phyloP scores from a whole-genome alignment of 2,888 invertebrate species.

The Tethea ocularis region DNA sequence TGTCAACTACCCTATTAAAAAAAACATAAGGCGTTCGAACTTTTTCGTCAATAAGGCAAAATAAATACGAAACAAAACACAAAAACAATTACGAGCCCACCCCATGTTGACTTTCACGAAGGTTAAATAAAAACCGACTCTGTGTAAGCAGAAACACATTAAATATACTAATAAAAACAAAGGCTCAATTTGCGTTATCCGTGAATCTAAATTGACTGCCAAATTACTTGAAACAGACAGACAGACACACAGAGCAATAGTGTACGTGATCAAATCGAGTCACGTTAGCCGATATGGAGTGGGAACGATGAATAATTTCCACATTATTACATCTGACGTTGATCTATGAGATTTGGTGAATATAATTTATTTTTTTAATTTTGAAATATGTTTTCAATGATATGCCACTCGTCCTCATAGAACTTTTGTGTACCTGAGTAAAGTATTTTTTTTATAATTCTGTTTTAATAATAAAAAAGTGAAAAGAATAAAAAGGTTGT shows the following conservation, averaged over 20 bases:
- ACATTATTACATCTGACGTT: not conserved
- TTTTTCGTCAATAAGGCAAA: no score
- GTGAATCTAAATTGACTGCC: conserved; percentile 3
- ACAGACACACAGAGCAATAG: not conserved
- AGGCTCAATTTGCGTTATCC: not conserved
- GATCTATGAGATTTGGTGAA: not conserved
- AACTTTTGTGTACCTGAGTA: no score
- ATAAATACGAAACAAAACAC: not conserved
- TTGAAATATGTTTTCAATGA: no score
- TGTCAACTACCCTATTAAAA: no score
- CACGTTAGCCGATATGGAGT: not conserved
- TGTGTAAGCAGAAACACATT: not conserved
- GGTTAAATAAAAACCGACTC: conserved; percentile 6
- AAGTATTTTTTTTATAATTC: no score
- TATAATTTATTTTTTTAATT: not conserved
- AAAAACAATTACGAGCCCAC: not conserved
- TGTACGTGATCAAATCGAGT: not conserved
- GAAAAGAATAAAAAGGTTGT: no score
- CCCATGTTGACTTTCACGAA: not conserved
- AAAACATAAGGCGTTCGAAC: no score
- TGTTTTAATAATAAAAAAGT: no score
- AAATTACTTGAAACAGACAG: conserved; percentile 1
- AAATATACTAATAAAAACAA: not conserved
- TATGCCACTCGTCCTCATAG: no score
- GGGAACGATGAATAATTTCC: not conserved